These are phyloP conservation scores for Corynorhinus townsendii DNA, from an alignment of 2,113 vertebrate genomes.

Conservation along the genomic window DNA sequence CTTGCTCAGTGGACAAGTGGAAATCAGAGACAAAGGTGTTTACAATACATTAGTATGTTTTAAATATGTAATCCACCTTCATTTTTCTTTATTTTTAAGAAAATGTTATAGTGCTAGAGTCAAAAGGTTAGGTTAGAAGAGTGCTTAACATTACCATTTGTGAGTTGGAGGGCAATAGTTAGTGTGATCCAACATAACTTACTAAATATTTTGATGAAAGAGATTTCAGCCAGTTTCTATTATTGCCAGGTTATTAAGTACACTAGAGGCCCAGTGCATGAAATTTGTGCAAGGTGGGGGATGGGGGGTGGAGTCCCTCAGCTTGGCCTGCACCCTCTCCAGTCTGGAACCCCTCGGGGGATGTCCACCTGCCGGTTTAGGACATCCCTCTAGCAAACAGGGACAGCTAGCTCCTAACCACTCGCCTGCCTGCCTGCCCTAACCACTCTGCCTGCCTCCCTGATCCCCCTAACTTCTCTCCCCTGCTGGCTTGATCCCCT, in stretches of 20 bases:
- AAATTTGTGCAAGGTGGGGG: too few species aligned
- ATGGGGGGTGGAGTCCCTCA: too few species aligned
- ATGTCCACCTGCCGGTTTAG: too few species aligned
- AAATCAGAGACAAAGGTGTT: slow-evolving; percentile 62
- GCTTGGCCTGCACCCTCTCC: too few species aligned
- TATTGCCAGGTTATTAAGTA: background rate
- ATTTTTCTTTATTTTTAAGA: background rate
- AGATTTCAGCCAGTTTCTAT: background rate
- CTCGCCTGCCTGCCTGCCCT: too few species aligned
- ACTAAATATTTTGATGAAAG: background rate
- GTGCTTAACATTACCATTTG: background rate
- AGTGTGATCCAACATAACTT: background rate
- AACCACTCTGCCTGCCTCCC: too few species aligned
- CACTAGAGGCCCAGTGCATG: too few species aligned
- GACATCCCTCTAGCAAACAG: too few species aligned
- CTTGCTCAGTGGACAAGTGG: slow-evolving; percentile 69
- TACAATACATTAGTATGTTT: background rate
- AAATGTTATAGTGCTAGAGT: background rate
- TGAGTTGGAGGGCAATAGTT: background rate
- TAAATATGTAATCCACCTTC: background rate
- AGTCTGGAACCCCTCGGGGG: too few species aligned
- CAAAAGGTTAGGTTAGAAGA: background rate
- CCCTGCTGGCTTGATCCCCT: too few species aligned
- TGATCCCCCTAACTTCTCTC: too few species aligned
- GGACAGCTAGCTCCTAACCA: too few species aligned